Percentiles rank a stretch among this genome's conserved stretches.
Evolutionary conservation across 2,888 invertebrate species (phyloP).

Genomic region (Palloptera scutellata): DNA sequence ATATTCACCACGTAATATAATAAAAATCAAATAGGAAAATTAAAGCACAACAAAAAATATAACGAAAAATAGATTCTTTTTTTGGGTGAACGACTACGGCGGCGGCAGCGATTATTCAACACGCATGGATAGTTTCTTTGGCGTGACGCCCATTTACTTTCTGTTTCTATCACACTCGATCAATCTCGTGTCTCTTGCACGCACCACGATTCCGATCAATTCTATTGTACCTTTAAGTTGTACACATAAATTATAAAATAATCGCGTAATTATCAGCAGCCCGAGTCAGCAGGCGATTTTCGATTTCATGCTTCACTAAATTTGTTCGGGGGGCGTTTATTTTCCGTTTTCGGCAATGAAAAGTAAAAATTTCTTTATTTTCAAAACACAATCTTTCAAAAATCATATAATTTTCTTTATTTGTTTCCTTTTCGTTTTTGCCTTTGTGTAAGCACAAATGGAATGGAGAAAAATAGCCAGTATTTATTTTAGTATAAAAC

Average conservation of each 20-base stretch:
- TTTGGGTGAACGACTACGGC: too few relatives aligned
- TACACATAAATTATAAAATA: conserved; percentile 6
- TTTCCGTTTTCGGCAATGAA: conserved; percentile 9
- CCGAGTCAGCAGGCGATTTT: neutral
- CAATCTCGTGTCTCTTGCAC: neutral
- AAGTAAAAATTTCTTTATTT: conserved; percentile 11
- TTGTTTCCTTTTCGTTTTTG: neutral
- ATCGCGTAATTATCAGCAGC: conserved; percentile 12
- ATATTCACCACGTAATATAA: too few relatives aligned
- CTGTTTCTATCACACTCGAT: neutral
- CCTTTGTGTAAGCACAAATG: conserved; percentile 9
- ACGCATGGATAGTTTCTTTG: conserved; percentile 19
- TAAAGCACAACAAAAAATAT: too few relatives aligned
- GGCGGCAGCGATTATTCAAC: neutral
- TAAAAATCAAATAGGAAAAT: too few relatives aligned
- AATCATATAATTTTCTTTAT: neutral
- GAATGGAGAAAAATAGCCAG: too few relatives aligned
- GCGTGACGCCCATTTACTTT: neutral
- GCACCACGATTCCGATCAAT: neutral
- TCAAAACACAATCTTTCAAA: neutral
- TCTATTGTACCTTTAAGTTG: neutral
- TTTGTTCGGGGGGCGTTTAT: neutral
- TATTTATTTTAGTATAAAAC: too few relatives aligned
- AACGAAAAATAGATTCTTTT: too few relatives aligned
- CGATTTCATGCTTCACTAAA: conserved; percentile 9